phyloP scores from a whole-genome alignment of 2,888 invertebrate species.

The Heteromurus nitidus region DNA sequence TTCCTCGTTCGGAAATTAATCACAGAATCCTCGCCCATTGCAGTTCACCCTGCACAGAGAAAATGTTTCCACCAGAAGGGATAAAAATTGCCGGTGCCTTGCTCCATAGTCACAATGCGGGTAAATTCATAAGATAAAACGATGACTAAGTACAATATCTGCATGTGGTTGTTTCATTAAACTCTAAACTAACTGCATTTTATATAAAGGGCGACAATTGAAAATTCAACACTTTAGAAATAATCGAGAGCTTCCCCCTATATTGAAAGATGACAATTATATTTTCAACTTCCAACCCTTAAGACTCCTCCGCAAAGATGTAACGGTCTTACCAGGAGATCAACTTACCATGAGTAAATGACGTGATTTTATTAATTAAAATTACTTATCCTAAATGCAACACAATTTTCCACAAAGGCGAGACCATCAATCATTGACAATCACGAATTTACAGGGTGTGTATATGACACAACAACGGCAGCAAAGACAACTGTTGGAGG shows the following conservation, averaged over 20 bases:
- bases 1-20: constrained; percentile 9
- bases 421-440: neutral
- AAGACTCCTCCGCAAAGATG: constrained; percentile 16
- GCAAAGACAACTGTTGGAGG: constrained; percentile 25
- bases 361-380: neutral
- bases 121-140: neutral
- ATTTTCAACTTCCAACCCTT: constrained; percentile 28
- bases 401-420: too few relatives aligned
- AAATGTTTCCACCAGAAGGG: constrained; percentile 29
- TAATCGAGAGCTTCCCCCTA: constrained; percentile 9
- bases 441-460: constrained; percentile 30
- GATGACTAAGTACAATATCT: neutral
- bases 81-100: constrained; percentile 32
- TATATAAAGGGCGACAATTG: neutral
- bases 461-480: constrained; percentile 12
- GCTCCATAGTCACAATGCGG: constrained; percentile 38
- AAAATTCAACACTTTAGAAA: constrained; percentile 28
- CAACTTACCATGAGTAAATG: constrained; percentile 23
- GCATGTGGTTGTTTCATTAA: neutral
- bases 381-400: neutral
- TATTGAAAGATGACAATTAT: constrained; percentile 37
- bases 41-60: constrained; percentile 12
- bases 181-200: constrained; percentile 4
- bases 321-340: constrained; percentile 38
- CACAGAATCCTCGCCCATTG: constrained; percentile 31